Conservation (phyloP, 2,888 invertebrate genomes). For the Synanthedon tipuliformis region DNA sequence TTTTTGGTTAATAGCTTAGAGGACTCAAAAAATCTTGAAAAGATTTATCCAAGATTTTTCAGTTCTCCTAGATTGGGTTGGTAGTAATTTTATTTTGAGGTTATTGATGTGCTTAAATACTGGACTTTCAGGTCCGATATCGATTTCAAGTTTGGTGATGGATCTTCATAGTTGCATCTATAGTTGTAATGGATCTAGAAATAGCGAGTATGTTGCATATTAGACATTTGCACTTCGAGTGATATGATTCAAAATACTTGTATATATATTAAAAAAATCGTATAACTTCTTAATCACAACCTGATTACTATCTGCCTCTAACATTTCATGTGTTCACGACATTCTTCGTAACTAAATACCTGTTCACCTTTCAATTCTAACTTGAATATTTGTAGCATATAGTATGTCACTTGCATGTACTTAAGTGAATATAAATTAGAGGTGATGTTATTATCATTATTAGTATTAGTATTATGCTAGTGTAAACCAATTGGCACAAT, state of each 20-base stretch:
- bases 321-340: neutral
- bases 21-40: too few relatives aligned
- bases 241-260: neutral
- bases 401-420: too few relatives aligned
- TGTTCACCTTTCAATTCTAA: too few relatives aligned
- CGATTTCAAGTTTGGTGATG: conserved; percentile 49
- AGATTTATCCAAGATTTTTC: too few relatives aligned
- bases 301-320: neutral
- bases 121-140: conserved; percentile 57
- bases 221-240: conserved; percentile 25
- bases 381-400: too few relatives aligned
- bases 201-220: conserved; percentile 46
- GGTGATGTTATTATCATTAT: too few relatives aligned
- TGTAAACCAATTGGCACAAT: too few relatives aligned
- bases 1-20: too few relatives aligned
- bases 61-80: too few relatives aligned
- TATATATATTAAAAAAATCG: neutral
- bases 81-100: conserved; percentile 3
- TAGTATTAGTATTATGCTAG: too few relatives aligned
- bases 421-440: too few relatives aligned
- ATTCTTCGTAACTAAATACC: too few relatives aligned
- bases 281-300: neutral
- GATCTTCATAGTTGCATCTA: conserved; percentile 39
- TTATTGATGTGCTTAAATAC: conserved; percentile 20
- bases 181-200: conserved; percentile 31